phyloP scores from a whole-genome alignment of 2,888 invertebrate genomes.

The Amaurobius ferox region DNA sequence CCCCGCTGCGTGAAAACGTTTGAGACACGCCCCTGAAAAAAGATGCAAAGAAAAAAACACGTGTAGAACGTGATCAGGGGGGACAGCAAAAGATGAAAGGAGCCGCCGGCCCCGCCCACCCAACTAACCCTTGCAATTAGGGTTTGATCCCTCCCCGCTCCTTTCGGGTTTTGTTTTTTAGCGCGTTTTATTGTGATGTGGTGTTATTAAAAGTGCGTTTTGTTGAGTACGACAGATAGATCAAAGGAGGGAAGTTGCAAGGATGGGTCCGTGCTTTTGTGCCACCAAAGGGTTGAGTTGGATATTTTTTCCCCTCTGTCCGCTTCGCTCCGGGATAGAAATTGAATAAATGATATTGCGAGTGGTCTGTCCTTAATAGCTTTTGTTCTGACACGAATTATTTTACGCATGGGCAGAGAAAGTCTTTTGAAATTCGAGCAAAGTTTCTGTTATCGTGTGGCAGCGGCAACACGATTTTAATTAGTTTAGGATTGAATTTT shows the following conservation, averaged over 20 bases:
- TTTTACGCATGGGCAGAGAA: neutral
- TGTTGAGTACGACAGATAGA: slow-evolving; percentile 22
- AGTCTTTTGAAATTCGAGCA: no score
- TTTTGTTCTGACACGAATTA: neutral
- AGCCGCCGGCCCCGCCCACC: slow-evolving; percentile 66
- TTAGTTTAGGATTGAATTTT: no score
- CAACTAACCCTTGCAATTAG: slow-evolving; percentile 72
- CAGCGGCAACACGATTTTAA: no score
- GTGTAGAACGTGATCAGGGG: slow-evolving; percentile 20
- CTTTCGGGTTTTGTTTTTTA: slow-evolving; percentile 23
- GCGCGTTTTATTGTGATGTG: slow-evolving; percentile 61
- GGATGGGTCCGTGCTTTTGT: slow-evolving; percentile 15
- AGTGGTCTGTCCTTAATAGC: slow-evolving; percentile 2
- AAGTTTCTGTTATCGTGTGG: no score
- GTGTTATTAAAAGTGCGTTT: slow-evolving; percentile 56
- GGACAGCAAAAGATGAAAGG: slow-evolving; percentile 59
- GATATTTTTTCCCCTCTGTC: neutral
- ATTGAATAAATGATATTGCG: slow-evolving; percentile 22
- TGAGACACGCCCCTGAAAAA: slow-evolving; percentile 48
- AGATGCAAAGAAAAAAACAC: slow-evolving; percentile 28
- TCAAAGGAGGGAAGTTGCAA: slow-evolving; percentile 1
- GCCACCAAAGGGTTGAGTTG: slow-evolving; percentile 1
- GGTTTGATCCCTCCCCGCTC: slow-evolving; percentile 65
- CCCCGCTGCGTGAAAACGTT: slow-evolving; percentile 71
- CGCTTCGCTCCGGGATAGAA: neutral